Evolutionary conservation across 2,888 invertebrate genomes (phyloP), one percentile per base, ranked within the genome.

Genomic region (Matsumyia berberina): DNA sequence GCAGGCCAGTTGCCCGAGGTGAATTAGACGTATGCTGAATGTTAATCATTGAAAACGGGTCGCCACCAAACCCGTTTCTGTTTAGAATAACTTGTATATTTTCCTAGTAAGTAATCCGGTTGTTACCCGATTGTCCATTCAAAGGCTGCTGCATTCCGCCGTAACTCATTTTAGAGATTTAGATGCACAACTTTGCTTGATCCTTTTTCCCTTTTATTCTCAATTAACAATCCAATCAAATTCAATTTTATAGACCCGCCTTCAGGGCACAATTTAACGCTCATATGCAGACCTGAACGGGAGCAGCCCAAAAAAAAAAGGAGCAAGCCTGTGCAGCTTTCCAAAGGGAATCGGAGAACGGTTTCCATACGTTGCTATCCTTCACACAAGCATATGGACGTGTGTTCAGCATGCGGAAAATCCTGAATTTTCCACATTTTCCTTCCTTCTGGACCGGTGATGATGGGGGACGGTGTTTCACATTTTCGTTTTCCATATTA

Each of bases 331-430:
- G 15, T 17, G 55, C n/a, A 2, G 3, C 33, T 44, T 51, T 33
- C 24, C 35, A 42, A 31, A 46, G 53, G 60, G 66, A 67, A 49
- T 64, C 49, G 37, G 17, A 9, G 53, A 24, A 37, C n/a, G 24
- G 19, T 49, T 49, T 51, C 58, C 70, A 37, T 33, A 37, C 58
- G 46, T 70, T 58, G 33, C 33, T 29, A 58, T 19, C 35, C 6
- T 67, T 37, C 19, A 39, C 55, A 49, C 44, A 8, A 3, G n/a
- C 19, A 9, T 11, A 11, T 8, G 35, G 8, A 55, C n/a, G 37
- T 57, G 9, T 35, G 69, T 24, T 69, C 69, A 69, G 44, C 33
- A 62, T 69, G 69, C 60, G 69, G 60, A 77, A 77, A 77, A 77
- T 60, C 29, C 44, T 12, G 77, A 70, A 70, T 70, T 62, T 70